Conservation (phyloP, 1,140 invertebrate genomes). For the Pachypeltis micranthus region DNA sequence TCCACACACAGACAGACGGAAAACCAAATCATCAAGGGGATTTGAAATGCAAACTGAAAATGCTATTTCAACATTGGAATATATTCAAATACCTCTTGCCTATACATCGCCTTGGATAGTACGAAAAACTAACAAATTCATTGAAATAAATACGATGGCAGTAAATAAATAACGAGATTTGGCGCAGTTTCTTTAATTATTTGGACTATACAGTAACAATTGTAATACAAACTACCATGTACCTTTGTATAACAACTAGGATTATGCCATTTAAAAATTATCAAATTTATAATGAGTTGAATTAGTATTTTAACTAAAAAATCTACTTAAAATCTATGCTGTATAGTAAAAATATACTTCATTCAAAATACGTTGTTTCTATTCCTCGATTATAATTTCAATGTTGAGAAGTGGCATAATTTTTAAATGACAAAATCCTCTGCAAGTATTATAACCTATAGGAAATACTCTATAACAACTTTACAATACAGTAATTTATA, state of each 20-base stretch:
- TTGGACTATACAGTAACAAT: not conserved
- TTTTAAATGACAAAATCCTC: constrained; percentile 11
- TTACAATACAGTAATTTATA: constrained; percentile 4
- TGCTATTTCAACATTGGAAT: too few relatives aligned
- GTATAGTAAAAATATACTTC: not conserved
- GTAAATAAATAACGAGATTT: too few relatives aligned
- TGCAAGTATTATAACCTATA: not conserved
- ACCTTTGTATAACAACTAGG: constrained; percentile 14
- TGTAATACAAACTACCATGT: not conserved
- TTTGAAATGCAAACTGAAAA: too few relatives aligned
- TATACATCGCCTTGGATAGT: too few relatives aligned
- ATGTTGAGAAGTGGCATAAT: not conserved
- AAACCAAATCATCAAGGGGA: too few relatives aligned
- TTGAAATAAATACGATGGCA: too few relatives aligned
- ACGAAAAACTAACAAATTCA: too few relatives aligned
- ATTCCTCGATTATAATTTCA: not conserved
- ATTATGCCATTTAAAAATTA: constrained; percentile 7
- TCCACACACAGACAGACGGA: too few relatives aligned
- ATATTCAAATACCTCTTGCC: too few relatives aligned
- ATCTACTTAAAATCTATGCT: not conserved
- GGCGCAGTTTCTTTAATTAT: not conserved
- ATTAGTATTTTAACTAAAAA: not conserved
- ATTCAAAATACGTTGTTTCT: not conserved
- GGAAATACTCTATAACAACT: constrained; percentile 13
- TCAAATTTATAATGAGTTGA: not conserved